Base-by-base conservation (phyloP, 2,113 vertebrate species). In the Salvelinus sp. region DNA sequence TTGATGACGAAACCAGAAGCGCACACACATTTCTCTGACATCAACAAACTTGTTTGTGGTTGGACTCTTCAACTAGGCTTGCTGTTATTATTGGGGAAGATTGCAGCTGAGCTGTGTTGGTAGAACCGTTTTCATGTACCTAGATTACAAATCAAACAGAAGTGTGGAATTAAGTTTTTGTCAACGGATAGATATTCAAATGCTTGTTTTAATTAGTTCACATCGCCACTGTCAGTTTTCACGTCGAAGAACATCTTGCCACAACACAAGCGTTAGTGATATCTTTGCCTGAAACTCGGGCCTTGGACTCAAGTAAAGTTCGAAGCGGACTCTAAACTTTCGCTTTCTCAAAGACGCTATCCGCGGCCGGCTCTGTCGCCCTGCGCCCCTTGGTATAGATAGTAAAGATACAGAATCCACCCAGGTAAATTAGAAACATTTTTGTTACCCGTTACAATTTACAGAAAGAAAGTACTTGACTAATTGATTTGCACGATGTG, bases 221-320 rank as follows among this genome's bases (percentile, higher is more conserved):
- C 58, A 22, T 62, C n/a, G 16, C 4, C 4, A 9, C 10, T 58
- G 14, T 2, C n/a, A 23, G 6, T 23, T 63, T n/a, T 3, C 25
- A 28, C 50, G 62, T 10, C 63, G 3, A 75, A 16, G 6, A 23
- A 67, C 7, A 48, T 23, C 13, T 18, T 12, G 69, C 2, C 2
- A 62, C 47, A 78, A 78, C 20, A 44, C n/a, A 62, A 62, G 68
- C 68, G 20, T 22, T 16, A 38, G 63, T 27, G 77, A 72, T 69
- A 60, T 75, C 10, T 44, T 48, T 80, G 91, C 87, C 87, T 88
- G 82, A 77, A 72, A 74, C 81, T 86, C 77, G 86, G 89, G 91
- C 91, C 90, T 88, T 85, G 88, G 86, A 87, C 90, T 92, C 80
- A 82, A 88, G 87, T 92, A 89, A 91, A 93, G 88, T 91, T 93